Evolutionary conservation across 1,140 invertebrate genomes (phyloP), one percentile per base, ranked within the genome.

Genomic region (Dolichoris vasculosae): DNA sequence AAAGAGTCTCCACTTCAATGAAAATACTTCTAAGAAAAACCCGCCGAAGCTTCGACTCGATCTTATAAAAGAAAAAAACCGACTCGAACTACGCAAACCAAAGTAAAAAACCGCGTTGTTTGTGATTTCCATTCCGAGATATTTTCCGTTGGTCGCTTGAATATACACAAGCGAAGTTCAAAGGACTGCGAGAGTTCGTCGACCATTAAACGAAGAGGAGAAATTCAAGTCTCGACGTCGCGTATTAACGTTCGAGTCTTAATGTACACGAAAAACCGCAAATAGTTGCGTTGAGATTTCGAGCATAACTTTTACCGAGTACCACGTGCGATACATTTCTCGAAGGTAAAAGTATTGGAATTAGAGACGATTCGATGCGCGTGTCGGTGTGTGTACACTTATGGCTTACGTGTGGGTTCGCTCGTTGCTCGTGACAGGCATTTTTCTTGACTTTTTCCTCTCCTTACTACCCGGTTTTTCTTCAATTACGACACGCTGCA

Each of bases 241-340:
- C 80, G 40, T 23, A 77, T 77, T 77, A 77, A 48, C 75, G 46
- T 7, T 77, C 46, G 43, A 30, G 0, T 46, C 26, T 48, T 15
- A 48, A 48, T 48, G 15, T 38, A 43, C 26, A 51, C n/a, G 46
- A 51, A 77, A 55, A 48, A 77, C 30, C 43, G 43, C 46, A 17
- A 55, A 51, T 20, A 51, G 30, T 11, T 77, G 48, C n/a, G 75
- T 35, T 7, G 32, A 35, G 75, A 77, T 48, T 46, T 51, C 30
- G 75, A 48, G 30, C 40, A 32, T 75, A 1, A 48, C 75, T 77
- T 77, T 51, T 77, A 77, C 75, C 17, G 30, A 77, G 75, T 2
- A 51, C 38, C n/a, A 75, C 35, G 43, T 30, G 32, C 67, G 67
- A 69, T 69, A 69, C 35, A 69, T 69, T 69, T 69, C 4, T 20